Percentiles rank a stretch among this genome's conserved stretches.
Evolutionary conservation across 35 echinoderm and acorn worm species (phyloP).

Genomic region (Patiria miniata): DNA sequence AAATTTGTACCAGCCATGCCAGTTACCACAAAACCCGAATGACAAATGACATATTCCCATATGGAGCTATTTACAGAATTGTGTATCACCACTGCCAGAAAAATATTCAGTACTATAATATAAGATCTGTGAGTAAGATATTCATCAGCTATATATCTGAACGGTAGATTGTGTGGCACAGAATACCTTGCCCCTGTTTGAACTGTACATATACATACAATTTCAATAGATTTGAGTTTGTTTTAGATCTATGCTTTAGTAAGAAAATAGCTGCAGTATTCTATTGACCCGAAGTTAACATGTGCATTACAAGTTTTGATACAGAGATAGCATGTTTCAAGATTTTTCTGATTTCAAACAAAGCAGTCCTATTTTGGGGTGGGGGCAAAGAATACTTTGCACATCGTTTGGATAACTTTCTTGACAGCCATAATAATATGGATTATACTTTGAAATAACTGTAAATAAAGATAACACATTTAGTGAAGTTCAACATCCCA

Average conservation of each 20-base stretch:
- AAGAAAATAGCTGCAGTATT: constrained; percentile 2
- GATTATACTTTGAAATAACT: background rate
- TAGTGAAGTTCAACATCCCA: no score
- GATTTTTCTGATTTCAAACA: background rate
- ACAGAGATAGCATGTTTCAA: background rate
- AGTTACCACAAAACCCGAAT: no score
- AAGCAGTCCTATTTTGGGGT: background rate
- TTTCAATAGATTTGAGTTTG: background rate
- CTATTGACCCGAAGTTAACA: background rate
- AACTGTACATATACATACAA: background rate
- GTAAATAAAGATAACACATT: no score
- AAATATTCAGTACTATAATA: constrained; percentile 24
- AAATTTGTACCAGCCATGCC: no score
- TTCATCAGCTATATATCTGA: background rate
- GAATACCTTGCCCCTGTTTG: background rate
- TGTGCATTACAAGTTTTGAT: background rate
- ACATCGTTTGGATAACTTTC: background rate
- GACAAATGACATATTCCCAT: no score
- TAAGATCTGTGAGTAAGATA: background rate
- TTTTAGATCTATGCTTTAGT: constrained; percentile 20
- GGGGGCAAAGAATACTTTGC: background rate
- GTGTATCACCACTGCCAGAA: background rate
- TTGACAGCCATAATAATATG: background rate
- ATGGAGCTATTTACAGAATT: background rate
- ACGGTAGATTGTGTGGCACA: background rate